Evolutionary conservation across 2,113 vertebrate species (phyloP).

Genomic region (Esox niger): DNA sequence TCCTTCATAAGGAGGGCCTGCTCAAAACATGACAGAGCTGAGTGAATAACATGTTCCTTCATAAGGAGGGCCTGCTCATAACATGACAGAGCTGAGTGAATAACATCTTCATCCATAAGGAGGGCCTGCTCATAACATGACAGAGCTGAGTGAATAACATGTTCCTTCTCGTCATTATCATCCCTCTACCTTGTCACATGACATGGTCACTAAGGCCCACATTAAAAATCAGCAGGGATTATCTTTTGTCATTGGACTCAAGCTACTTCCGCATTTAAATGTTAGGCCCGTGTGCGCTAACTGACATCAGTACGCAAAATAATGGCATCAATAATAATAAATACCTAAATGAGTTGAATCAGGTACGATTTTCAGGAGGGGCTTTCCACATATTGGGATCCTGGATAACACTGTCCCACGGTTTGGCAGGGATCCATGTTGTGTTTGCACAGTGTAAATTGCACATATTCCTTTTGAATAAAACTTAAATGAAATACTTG

Average conservation of each 20-base stretch:
- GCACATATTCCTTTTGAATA: not conserved
- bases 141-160: conserved; percentile 66
- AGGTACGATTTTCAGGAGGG: too few species aligned
- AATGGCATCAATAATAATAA: too few species aligned
- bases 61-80: conserved; percentile 44
- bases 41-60: conserved; percentile 66
- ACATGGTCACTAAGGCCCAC: conserved; percentile 38
- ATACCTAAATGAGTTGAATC: too few species aligned
- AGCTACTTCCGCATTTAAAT: too few species aligned
- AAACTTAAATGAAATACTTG: not conserved
- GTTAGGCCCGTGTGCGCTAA: too few species aligned
- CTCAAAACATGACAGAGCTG: conserved; percentile 42
- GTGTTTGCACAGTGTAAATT: not conserved
- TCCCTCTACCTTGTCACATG: conserved; percentile 39
- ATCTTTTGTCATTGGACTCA: too few species aligned
- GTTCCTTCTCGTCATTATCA: conserved; percentile 51
- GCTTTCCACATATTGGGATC: too few species aligned
- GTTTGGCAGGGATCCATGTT: not conserved
- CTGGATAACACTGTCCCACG: too few species aligned
- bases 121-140: conserved; percentile 48
- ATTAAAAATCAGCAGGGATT: too few species aligned
- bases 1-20: conserved; percentile 37
- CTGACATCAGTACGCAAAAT: too few species aligned
- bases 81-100: conserved; percentile 54
- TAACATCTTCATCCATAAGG: conserved; percentile 63